Base-by-base conservation (phyloP, 2,888 invertebrate species). In the Loripinus fragilis region DNA sequence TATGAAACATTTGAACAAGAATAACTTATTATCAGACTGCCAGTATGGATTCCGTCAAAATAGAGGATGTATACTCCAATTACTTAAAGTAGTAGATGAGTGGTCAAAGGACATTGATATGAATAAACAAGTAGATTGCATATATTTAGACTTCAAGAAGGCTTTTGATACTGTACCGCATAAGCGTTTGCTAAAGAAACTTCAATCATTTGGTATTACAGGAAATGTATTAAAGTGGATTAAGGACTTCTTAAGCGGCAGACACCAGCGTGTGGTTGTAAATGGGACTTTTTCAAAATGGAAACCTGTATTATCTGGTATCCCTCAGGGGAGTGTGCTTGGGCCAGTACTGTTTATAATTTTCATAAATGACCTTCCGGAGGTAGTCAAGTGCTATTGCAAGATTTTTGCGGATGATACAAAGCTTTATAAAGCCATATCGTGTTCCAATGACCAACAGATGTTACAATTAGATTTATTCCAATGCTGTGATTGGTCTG, bases 361-460 rank as follows among this genome's bases (percentile, higher is more conserved):
- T 8, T 38, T 38, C 12, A 38, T 38, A 38, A 38, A 38, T 12
- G 38, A 38, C 12, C 12, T 38, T 8, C 38, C 38, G 38, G 38
- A 38, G 12, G 38, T 28, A 12, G n/a, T n/a, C 10, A 8, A 35
- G 20, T 12, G 66, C 15, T 15, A 10, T 10, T 66, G 66, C n/a
- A 66, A 66, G 35, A 12, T 66, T 7, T 66, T 66, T 66, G 66
- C 66, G 8, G 66, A 66, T 66, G 66, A 66, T 28, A 66, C 10
- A 12, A 66, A 66, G n/a, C 10, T 66, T 7, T 55, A 25, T n/a
- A 7, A 28, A 28, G 28, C 28, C 8, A 55, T 55, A 8, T n/a
- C 8, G 23, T 12, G n/a, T 12, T n/a, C 55, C 12, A 12, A 10
- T 7, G 55, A 55, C n/a, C 55, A 55, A 28, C 7, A 45, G 1